Base-by-base conservation (phyloP, 1,140 invertebrate species). In the Drosophila sulfurigaster region DNA sequence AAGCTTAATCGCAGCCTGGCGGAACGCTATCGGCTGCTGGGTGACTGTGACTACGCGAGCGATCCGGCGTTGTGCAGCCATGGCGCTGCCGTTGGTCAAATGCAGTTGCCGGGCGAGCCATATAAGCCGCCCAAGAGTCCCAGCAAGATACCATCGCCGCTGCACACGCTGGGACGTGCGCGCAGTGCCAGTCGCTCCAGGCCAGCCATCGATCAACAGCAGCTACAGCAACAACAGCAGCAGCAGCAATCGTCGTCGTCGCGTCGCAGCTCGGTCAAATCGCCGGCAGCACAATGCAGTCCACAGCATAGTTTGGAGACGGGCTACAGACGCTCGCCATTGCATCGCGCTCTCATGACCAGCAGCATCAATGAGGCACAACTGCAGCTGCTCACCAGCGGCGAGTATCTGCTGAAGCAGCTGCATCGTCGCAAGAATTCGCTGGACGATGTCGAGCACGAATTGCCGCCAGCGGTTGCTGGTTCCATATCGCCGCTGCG, bases 121-220 rank as follows among this genome's bases (percentile, higher is more conserved):
- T 94, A 63, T 32, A 91, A 89, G 68, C 94, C 95, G n/a, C 95
- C 95, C 10, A 92, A 95, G 90, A 95, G 94, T 76, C 94, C 94
- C 45, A 92, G 94, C 4, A 95, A 95, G 82, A 95, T 95, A 62
- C 94, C 94, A n/a, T 95, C 94, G 20, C 94, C 94, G 35, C 92
- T 94, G 72, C 94, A 95, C 81, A 92, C 93, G 28, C 72, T 94
- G 77, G 93, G 93, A 48, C 91, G 94, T 80, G 92, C 93, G 35
- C 85, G 93, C 68, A 94, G 93, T 86, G 82, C 93, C 60, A 93
- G 93, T 75, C 93, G 93, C 73, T 86, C 91, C n/a, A 87, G 91
- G 41, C 79, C 83, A 11, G 63, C 81, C 3, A 65, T 90, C 15
- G 85, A 93, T 95, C 95, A 64, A 35, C 60, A 64, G 46, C 60